Conservation (phyloP, 2,888 invertebrate genomes). For the Sminthurinus aureus region DNA sequence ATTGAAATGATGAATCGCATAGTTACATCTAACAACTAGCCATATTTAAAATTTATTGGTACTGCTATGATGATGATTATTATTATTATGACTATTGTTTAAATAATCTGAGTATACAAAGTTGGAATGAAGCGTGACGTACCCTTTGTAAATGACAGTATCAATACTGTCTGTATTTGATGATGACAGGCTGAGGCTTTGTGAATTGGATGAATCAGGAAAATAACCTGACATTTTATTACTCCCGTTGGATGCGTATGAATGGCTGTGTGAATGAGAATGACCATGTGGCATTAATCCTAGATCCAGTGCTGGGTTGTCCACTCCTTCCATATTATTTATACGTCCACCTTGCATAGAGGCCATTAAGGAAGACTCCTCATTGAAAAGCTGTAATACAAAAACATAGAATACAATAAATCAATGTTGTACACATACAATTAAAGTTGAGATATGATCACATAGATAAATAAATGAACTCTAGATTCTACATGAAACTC, state of each 20-base stretch:
- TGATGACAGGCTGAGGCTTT: slow-evolving; percentile 56
- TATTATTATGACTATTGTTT: neutral
- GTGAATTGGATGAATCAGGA: slow-evolving; percentile 52
- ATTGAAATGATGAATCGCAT: too few relatives aligned
- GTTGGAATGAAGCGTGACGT: slow-evolving; percentile 32
- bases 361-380: slow-evolving; percentile 54
- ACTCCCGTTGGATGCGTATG: slow-evolving; percentile 31
- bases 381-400: slow-evolving; percentile 55
- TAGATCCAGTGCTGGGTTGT: slow-evolving; percentile 54
- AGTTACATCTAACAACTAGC: too few relatives aligned
- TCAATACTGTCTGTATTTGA: slow-evolving; percentile 58
- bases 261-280: slow-evolving; percentile 38
- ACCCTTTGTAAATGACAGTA: slow-evolving; percentile 60
- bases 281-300: slow-evolving; percentile 37
- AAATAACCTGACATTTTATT: slow-evolving; percentile 52
- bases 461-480: too few relatives aligned
- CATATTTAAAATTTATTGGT: too few relatives aligned
- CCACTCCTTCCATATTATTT: slow-evolving; percentile 51
- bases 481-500: too few relatives aligned
- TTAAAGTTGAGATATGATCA: neutral
- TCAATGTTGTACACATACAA: neutral
- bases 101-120: neutral
- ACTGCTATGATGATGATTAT: too few relatives aligned
- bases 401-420: neutral
- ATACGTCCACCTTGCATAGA: slow-evolving; percentile 50